Conservation (phyloP, 2,113 vertebrate genomes). For the Planiliza haematocheilus region DNA sequence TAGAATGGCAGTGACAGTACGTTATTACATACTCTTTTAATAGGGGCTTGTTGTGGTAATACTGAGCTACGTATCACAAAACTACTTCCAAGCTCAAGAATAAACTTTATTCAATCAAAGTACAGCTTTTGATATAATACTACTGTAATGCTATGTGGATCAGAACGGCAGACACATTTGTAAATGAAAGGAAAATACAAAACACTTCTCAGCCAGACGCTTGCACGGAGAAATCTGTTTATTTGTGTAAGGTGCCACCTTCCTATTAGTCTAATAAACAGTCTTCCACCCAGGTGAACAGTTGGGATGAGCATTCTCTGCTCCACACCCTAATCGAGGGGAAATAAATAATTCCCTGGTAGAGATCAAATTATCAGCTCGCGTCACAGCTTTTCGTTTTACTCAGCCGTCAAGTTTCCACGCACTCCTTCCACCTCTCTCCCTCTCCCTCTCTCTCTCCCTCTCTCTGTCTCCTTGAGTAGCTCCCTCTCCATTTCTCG, state of each 20-base stretch:
- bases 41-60: no score
- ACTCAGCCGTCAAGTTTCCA: background rate
- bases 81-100: no score
- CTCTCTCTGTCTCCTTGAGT: slow-evolving; percentile 3
- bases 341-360: slow-evolving; percentile 42
- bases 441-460: background rate
- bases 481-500: slow-evolving; percentile 50
- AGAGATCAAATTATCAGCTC: slow-evolving; percentile 53
- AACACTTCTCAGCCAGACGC: slow-evolving; percentile 35
- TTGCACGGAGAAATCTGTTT: slow-evolving; percentile 11
- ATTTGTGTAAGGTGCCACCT: slow-evolving; percentile 26
- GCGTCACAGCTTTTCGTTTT: slow-evolving; percentile 16
- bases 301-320: slow-evolving; percentile 27
- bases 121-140: no score
- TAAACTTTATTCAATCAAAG: no score
- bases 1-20: no score
- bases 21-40: no score
- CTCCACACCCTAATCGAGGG: slow-evolving; percentile 24
- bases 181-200: slow-evolving; percentile 7
- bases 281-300: slow-evolving; percentile 49
- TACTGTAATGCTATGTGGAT: background rate
- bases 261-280: slow-evolving; percentile 32
- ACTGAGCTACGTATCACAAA: no score
- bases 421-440: slow-evolving; percentile 1
- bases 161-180: background rate